Percentiles rank a stretch among this genome's conserved stretches.
Conservation (phyloP, 2,113 vertebrate genomes). For the Ia io region DNA sequence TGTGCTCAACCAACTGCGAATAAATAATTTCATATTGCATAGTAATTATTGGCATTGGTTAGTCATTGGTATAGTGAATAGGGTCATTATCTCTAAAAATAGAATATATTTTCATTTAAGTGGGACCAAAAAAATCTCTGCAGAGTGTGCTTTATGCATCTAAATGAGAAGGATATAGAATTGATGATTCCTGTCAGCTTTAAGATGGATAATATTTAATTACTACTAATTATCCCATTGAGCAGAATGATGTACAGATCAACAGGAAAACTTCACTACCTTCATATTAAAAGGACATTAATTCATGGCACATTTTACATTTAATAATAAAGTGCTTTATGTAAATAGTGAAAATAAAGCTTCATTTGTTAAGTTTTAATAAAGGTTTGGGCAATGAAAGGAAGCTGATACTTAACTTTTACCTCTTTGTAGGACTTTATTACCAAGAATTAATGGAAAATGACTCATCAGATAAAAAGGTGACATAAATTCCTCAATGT, state of each 20-base stretch:
- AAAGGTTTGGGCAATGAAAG: not conserved
- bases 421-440: not conserved
- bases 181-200: slow-evolving; percentile 45
- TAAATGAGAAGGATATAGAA: slow-evolving; percentile 26
- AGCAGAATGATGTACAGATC: not conserved
- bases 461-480: not conserved
- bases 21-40: not conserved
- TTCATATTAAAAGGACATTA: slow-evolving; percentile 49
- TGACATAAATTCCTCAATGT: not conserved
- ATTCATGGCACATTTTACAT: not conserved
- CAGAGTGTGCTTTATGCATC: not conserved
- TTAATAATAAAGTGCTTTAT: slow-evolving; percentile 40
- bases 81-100: not conserved
- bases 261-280: slow-evolving; percentile 12
- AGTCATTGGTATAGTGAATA: not conserved
- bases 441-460: not conserved
- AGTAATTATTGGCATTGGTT: not conserved
- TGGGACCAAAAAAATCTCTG: not conserved
- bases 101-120: slow-evolving; percentile 16
- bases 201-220: slow-evolving; percentile 52
- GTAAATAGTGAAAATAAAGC: slow-evolving; percentile 15
- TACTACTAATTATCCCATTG: not conserved
- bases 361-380: slow-evolving; percentile 56
- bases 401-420: not conserved
- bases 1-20: too few relatives aligned